Evolutionary conservation across 2,113 vertebrate species (phyloP).

Genomic region (Balaeniceps rex): DNA sequence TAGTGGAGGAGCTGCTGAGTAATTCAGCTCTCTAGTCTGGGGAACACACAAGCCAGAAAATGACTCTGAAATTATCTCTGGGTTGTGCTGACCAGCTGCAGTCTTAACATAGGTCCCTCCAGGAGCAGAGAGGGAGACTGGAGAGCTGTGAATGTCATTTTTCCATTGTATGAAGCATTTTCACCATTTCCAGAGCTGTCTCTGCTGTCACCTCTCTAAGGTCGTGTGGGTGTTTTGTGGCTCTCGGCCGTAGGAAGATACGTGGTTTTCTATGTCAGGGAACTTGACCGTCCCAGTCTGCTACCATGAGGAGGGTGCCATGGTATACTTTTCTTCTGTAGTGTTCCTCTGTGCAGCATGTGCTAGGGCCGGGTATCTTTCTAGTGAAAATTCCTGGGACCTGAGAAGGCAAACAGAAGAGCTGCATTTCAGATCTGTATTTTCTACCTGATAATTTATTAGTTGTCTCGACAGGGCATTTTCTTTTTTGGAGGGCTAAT

Average conservation of each 20-base stretch:
- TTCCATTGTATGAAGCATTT: neutral
- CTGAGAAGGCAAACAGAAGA: neutral
- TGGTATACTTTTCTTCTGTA: neutral
- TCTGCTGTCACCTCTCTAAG: neutral
- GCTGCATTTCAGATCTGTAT: neutral
- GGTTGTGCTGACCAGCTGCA: neutral
- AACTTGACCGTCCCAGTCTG: neutral
- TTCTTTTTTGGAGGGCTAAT: neutral
- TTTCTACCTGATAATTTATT: neutral
- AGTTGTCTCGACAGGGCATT: neutral
- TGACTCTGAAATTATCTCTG: neutral
- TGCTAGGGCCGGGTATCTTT: neutral
- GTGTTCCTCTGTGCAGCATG: neutral
- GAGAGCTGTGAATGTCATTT: neutral
- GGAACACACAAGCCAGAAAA: rapidly evolving
- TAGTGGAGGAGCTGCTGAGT: neutral
- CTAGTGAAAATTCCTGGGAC: neutral
- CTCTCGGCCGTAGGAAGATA: neutral
- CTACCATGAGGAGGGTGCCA: neutral
- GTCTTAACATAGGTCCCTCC: neutral
- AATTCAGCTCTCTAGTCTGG: neutral
- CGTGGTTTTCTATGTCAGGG: neutral
- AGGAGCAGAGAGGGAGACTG: neutral
- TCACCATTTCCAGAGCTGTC: neutral
- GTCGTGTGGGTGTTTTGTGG: neutral